Evolutionary conservation across 2,888 invertebrate species (phyloP), one percentile per base, ranked within the genome.

Genomic region (Magallana nippona): DNA sequence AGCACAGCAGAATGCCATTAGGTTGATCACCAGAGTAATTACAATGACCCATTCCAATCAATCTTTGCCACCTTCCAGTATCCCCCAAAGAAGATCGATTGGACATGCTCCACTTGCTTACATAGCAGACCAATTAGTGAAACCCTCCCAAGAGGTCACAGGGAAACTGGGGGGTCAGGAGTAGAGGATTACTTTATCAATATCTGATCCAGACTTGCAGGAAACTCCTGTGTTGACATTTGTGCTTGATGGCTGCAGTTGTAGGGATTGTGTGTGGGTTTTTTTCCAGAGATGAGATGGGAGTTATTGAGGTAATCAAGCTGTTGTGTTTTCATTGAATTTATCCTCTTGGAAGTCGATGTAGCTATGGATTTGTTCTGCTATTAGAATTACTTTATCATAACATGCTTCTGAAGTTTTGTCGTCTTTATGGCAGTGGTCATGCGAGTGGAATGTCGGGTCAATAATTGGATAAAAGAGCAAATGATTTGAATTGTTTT

Each of bases 1-100:
- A 71, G 22, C 71, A 71, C 71, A 71, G 27, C 71, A 71, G 71
- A 71, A 71, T 71, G 71, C 71, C 71, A 71, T 71, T 71, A 71
- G 15, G 71, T 71, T 71, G 71, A 71, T 71, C 32, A 71, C 71
- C 32, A 19, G 27, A 71, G 32, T 27, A 63, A 71, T 71, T 27
- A 71, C 71, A 71, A 27, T 71, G 71, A 32, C 71, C 71, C 71
- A 17, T 27, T 27, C 71, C 27, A 27, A 71, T 71, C 71, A 71
- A 71, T 71, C 32, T 32, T 71, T 22, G 71, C 71, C 71, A 71
- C 71, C 71, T 71, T 71, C 11, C 71, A 27, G 32, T 71, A 71
- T 71, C 32, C 32, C 71, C 44, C 71, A 3, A 27, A 71, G 71
- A 32, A 71, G 71, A 71, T 71, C 71, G 71, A 71, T 71, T 71